These are phyloP conservation scores for Festucalex cinctus DNA, from an alignment of 2,113 vertebrate species.

Conservation along the genomic window DNA sequence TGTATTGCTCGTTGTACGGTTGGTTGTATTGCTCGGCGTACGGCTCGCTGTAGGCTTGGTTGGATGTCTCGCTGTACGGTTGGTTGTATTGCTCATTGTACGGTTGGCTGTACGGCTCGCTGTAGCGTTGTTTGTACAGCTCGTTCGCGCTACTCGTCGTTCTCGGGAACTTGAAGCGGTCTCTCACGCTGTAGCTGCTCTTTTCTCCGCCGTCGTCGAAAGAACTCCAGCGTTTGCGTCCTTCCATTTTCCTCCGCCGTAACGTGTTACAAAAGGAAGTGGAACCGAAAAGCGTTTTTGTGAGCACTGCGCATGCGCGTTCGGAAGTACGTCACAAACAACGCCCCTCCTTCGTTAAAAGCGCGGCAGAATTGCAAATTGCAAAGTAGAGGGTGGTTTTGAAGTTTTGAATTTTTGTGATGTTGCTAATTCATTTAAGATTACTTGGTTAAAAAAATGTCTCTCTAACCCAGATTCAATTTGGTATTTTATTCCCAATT, in stretches of 20 bases:
- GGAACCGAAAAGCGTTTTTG: background rate
- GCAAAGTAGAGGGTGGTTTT: too few species aligned
- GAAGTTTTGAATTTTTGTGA: too few species aligned
- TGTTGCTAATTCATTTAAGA: too few species aligned
- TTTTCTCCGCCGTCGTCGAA: background rate
- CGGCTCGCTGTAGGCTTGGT: background rate
- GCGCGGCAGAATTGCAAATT: too few species aligned
- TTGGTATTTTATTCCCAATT: too few species aligned
- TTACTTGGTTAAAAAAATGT: too few species aligned
- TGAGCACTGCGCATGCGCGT: background rate
- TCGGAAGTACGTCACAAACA: background rate
- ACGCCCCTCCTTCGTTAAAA: too few species aligned
- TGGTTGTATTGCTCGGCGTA: too few species aligned
- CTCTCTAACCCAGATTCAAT: too few species aligned
- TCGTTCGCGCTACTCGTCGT: background rate
- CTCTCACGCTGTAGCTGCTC: background rate
- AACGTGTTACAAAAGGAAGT: background rate
- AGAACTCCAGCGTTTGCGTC: background rate
- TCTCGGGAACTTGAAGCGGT: background rate
- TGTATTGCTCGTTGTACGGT: too few species aligned
- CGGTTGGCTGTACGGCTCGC: background rate
- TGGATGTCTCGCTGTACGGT: too few species aligned
- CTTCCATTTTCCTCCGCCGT: background rate
- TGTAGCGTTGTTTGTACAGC: background rate
- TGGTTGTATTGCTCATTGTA: background rate